phyloP scores from a whole-genome alignment of 2,888 invertebrate species.

The Spodoptera exigua region DNA sequence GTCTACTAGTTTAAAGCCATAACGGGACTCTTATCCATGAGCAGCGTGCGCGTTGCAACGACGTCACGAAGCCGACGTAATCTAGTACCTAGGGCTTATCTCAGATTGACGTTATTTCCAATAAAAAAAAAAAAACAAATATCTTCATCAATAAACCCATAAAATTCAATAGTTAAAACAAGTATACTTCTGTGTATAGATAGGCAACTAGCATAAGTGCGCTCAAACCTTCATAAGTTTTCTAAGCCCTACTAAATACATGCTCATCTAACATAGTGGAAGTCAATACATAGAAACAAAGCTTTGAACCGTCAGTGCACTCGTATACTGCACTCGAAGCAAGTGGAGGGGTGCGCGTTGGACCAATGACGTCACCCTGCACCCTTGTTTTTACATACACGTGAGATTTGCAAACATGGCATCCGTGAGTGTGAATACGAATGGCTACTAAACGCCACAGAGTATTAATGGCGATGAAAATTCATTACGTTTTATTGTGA shows the following conservation, averaged over 20 bases:
- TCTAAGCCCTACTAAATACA: slow-evolving; percentile 20
- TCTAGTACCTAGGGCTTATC: no score
- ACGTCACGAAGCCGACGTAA: no score
- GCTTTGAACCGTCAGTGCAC: slow-evolving; percentile 35
- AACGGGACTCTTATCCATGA: no score
- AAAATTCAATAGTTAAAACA: background rate
- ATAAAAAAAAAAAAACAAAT: no score
- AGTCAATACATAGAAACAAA: slow-evolving; percentile 48
- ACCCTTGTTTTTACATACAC: slow-evolving; percentile 66
- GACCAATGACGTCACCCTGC: slow-evolving; percentile 82
- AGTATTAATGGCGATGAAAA: slow-evolving; percentile 56
- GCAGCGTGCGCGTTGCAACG: no score
- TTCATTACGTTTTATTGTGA: slow-evolving; percentile 52
- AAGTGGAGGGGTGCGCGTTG: slow-evolving; percentile 77
- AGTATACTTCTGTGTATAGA: slow-evolving; percentile 4
- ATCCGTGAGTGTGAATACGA: slow-evolving; percentile 67
- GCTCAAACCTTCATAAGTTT: slow-evolving; percentile 19
- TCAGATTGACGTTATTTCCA: no score
- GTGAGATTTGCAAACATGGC: slow-evolving; percentile 67
- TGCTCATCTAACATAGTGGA: slow-evolving; percentile 47
- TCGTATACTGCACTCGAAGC: slow-evolving; percentile 50
- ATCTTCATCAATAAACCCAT: no score
- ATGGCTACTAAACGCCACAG: slow-evolving; percentile 61
- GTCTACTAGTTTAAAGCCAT: no score
- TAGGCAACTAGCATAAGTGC: slow-evolving; percentile 3